Evolutionary conservation across 2,888 invertebrate genomes (phyloP).

Genomic region (Theretra japonica): DNA sequence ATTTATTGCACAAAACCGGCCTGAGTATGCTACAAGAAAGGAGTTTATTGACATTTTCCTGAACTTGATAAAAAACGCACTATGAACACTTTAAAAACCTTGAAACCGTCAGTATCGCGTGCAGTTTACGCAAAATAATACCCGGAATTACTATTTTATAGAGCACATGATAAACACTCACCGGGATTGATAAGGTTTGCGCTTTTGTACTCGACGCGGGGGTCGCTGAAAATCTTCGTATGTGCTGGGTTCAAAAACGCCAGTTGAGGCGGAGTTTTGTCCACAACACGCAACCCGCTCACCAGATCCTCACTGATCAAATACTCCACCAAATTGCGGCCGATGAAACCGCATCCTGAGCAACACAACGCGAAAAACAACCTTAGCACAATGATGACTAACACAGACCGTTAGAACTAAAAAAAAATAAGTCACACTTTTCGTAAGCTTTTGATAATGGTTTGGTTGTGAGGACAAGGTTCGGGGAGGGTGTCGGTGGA

Average conservation of each 20-base stretch:
- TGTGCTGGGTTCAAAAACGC: constrained; percentile 94
- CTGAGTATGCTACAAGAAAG: background rate
- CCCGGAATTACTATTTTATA: constrained; percentile 1
- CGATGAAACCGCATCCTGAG: constrained; percentile 97
- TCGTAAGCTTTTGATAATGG: constrained; percentile 19
- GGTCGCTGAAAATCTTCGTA: constrained; percentile 88
- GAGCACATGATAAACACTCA: constrained; percentile 69
- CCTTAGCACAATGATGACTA: constrained; percentile 71
- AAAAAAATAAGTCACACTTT: constrained; percentile 44
- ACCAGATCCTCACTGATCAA: constrained; percentile 91
- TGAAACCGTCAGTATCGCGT: background rate
- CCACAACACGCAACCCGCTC: constrained; percentile 91
- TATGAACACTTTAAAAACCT: background rate
- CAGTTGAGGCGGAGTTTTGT: constrained; percentile 96
- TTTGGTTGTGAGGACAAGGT: background rate
- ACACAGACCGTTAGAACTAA: constrained; percentile 74
- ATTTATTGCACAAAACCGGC: too few species aligned
- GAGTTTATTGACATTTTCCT: background rate
- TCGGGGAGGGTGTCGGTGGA: background rate
- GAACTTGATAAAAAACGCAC: background rate
- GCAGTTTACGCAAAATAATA: background rate
- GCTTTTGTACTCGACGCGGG: constrained; percentile 94
- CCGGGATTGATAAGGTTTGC: constrained; percentile 95
- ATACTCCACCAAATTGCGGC: constrained; percentile 93
- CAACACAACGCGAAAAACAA: constrained; percentile 53